These are phyloP conservation scores for Zalophus californianus DNA, from an alignment of 2,797 vertebrate species.

Conservation along the genomic window DNA sequence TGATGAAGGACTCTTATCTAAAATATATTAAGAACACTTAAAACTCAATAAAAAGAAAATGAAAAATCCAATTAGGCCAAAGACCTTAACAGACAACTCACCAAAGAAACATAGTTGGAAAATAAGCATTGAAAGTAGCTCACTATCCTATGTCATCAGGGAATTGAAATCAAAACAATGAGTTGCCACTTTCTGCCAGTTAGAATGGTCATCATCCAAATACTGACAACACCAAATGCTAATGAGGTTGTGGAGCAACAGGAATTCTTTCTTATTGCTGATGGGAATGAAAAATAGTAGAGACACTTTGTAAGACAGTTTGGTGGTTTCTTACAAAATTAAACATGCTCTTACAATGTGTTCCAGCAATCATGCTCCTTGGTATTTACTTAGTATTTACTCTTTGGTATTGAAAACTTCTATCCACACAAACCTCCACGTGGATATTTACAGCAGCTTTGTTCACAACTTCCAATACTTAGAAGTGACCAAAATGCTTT, in stretches of 20 bases:
- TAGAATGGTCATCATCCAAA: background rate
- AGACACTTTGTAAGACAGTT: background rate
- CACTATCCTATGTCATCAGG: background rate
- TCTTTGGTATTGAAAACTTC: background rate
- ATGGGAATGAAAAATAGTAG: background rate
- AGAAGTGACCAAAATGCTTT: background rate
- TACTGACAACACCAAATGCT: background rate
- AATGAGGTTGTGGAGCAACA: background rate
- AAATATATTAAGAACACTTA: background rate
- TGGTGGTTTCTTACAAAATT: background rate
- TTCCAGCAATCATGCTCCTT: background rate
- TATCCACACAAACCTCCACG: background rate
- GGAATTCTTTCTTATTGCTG: background rate
- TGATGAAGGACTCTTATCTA: background rate
- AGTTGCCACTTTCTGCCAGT: background rate
- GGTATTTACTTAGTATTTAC: background rate
- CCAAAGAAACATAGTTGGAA: background rate
- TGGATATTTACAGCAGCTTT: background rate
- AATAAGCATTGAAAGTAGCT: background rate
- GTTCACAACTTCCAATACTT: background rate
- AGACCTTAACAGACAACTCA: background rate
- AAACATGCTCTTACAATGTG: background rate
- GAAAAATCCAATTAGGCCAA: background rate
- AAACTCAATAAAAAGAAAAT: background rate
- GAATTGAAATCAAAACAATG: background rate